Evolutionary conservation across 2,888 invertebrate genomes (phyloP).

Genomic region (Gibbula magus): DNA sequence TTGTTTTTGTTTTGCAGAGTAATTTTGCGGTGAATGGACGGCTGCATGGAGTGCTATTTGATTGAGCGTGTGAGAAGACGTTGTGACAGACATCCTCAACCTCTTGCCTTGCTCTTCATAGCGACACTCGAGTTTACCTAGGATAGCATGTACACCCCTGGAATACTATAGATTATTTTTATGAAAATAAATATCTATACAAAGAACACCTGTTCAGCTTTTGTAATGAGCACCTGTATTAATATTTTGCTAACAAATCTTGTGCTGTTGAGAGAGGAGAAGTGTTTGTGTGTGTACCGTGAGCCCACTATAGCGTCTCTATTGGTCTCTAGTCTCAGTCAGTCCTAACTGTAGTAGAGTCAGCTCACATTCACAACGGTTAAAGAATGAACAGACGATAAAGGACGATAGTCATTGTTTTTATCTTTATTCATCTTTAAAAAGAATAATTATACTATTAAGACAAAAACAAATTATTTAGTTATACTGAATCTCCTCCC

Average conservation of each 20-base stretch:
- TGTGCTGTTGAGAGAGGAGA: neutral
- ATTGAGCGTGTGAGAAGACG: neutral
- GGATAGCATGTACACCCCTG: neutral
- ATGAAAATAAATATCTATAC: conserved; percentile 11
- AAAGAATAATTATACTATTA: too few relatives aligned
- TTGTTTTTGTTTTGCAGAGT: conserved; percentile 8
- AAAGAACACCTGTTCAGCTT: conserved; percentile 8
- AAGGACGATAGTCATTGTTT: too few relatives aligned
- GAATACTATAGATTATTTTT: conserved; percentile 7
- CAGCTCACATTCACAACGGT: too few relatives aligned
- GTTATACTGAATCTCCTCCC: too few relatives aligned
- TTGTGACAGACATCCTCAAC: neutral
- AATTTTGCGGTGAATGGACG: neutral
- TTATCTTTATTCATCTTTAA: too few relatives aligned
- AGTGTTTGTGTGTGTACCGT: neutral
- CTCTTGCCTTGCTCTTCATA: neutral
- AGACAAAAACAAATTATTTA: too few relatives aligned
- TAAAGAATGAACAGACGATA: too few relatives aligned
- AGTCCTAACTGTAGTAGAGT: too few relatives aligned
- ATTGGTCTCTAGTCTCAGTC: too few relatives aligned
- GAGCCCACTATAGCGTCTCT: too few relatives aligned
- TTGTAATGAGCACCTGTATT: neutral
- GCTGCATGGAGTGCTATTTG: neutral
- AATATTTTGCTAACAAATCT: conserved; percentile 8
- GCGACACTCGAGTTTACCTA: neutral